Evolutionary conservation across 2,888 invertebrate genomes (phyloP).

Genomic region (Cryptocephalus moraei): DNA sequence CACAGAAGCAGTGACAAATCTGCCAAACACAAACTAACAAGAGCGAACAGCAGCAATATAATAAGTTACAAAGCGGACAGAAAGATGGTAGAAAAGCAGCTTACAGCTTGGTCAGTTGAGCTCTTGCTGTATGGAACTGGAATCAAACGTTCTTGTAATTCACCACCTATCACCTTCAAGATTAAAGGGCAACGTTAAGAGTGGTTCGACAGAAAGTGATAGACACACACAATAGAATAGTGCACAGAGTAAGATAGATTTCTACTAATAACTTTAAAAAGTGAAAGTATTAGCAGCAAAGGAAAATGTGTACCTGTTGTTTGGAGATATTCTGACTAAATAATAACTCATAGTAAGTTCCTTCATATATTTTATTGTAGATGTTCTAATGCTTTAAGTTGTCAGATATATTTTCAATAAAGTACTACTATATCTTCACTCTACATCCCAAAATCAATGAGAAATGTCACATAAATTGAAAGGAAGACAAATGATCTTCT

Average conservation of each 20-base stretch:
- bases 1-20: slow-evolving; percentile 31
- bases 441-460: too few relatives aligned
- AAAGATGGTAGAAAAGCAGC: slow-evolving; percentile 57
- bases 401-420: too few relatives aligned
- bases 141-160: slow-evolving; percentile 99
- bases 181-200: slow-evolving; percentile 81
- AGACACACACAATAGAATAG: slow-evolving; percentile 40
- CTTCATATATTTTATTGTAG: too few relatives aligned
- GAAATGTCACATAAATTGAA: too few relatives aligned
- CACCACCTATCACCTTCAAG: slow-evolving; percentile 99
- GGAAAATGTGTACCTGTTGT: slow-evolving; percentile 1
- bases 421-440: too few relatives aligned
- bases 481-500: too few relatives aligned
- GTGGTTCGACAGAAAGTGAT: slow-evolving; percentile 47
- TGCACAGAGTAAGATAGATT: slow-evolving; percentile 41
- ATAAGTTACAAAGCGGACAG: slow-evolving; percentile 40
- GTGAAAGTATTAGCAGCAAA: slow-evolving; percentile 16
- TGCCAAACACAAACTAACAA: slow-evolving; percentile 37
- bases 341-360: too few relatives aligned
- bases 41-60: slow-evolving; percentile 36
- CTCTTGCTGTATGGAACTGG: slow-evolving; percentile 99
- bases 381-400: too few relatives aligned
- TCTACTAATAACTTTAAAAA: slow-evolving; percentile 38
- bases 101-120: slow-evolving; percentile 99
- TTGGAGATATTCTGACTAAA: neutral